phyloP scores from a whole-genome alignment of 2,888 invertebrate genomes.

The Julus scandinavius region DNA sequence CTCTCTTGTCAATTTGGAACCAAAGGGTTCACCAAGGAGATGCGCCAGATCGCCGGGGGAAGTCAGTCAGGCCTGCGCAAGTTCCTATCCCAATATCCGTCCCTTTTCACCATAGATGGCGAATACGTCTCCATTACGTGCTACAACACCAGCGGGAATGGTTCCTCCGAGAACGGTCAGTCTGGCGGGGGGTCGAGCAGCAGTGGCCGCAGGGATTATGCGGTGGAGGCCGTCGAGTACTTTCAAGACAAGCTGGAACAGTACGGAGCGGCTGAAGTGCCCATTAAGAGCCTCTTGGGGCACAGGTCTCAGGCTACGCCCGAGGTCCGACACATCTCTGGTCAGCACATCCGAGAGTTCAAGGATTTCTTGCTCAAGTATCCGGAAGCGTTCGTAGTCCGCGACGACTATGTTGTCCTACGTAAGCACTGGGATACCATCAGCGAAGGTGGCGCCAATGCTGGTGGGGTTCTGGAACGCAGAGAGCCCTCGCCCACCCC shows the following conservation, averaged over 20 bases:
- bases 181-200: conserved; percentile 63
- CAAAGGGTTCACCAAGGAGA: conserved; percentile 93
- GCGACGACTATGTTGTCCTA: conserved; percentile 85
- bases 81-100: conserved; percentile 95
- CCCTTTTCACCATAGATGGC: conserved; percentile 93
- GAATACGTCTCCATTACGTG: conserved; percentile 70
- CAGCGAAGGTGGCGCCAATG: conserved; percentile 53
- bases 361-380: conserved; percentile 87
- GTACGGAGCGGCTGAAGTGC: conserved; percentile 96
- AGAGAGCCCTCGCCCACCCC: conserved; percentile 57
- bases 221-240: conserved; percentile 96
- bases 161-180: conserved; percentile 72
- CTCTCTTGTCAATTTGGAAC: conserved; percentile 99
- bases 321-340: conserved; percentile 95
- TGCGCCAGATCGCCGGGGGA: conserved; percentile 75
- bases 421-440: conserved; percentile 68
- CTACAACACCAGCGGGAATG: conserved; percentile 58
- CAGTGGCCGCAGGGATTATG: conserved; percentile 81
- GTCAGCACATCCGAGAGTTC: conserved; percentile 93
- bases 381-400: conserved; percentile 83
- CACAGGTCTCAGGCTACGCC: conserved; percentile 95
- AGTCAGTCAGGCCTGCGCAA: conserved; percentile 97
- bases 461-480: conserved; percentile 60
- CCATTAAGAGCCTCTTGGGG: conserved; percentile 94
- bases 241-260: conserved; percentile 94